Evolutionary conservation across 2,797 vertebrate genomes (phyloP), one percentile per base, ranked within the genome.

Genomic region (Lepus townsendii): DNA sequence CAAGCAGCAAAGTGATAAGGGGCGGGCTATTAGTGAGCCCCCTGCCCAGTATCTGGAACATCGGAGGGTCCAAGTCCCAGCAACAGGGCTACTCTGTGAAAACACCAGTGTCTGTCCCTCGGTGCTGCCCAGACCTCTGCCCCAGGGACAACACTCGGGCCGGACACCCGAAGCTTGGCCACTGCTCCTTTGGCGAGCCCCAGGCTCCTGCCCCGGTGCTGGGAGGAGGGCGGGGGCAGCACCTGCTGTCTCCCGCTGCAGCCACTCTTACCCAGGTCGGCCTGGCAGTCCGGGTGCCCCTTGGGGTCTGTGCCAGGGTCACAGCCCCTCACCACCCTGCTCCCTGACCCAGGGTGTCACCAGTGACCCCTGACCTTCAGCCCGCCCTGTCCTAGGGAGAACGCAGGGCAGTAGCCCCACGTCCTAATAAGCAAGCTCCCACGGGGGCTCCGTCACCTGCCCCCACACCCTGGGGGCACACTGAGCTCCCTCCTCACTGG

Each of bases 261-360:
- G 27, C 32, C 12, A 3, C 30, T 77, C 42, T 32, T 14, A 27
- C 30, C 17, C 14, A 30, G 52, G n/a, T 8, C 62, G 42, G n/a
- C 8, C 66, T 5, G 0, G 7, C 13, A 9, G 52, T 24, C 60
- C n/a, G 57, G 9, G 4, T 22, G 0, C 27, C 9, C 13, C 66
- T 72, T 22, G 7, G n/a, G 38, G 38, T 84, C 57, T 35, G 12
- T 3, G 2, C 9, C 42, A 2, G 38, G 35, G 20, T 60, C 35
- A 17, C 17, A 47, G 5, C 12, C 24, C 50, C 16, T 16, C 16
- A 60, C 0, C 0, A 2, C 13, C 5, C 42, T 2, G 1, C 0
- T 24, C 20, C 17, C 1, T 1, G 1, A 68, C 27, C 62, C 14
- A 17, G 35, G 26, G 26, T 4, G 3, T 65, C 7, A 0, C 87